Evolutionary conservation across 2,888 invertebrate genomes (phyloP).

Genomic region (Microchrysa polita): DNA sequence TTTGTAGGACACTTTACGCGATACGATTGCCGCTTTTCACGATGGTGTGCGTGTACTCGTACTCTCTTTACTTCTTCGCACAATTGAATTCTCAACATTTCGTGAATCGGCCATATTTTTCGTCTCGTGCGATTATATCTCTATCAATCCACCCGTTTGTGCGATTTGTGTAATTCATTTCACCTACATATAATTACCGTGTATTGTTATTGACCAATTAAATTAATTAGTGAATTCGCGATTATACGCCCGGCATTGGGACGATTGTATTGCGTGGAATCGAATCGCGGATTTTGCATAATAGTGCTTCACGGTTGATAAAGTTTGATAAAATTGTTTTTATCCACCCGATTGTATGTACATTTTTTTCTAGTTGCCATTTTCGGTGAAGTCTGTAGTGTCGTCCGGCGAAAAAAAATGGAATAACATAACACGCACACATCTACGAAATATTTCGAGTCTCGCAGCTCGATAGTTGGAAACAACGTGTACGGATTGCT

Average conservation of each 20-base stretch:
- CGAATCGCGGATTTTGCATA: neutral
- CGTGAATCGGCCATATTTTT: constrained; percentile 34
- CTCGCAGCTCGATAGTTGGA: neutral
- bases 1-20: too few relatives aligned
- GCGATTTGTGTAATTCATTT: neutral
- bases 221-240: too few relatives aligned
- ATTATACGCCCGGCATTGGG: too few relatives aligned
- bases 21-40: too few relatives aligned
- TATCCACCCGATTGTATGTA: too few relatives aligned
- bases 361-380: neutral
- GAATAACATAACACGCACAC: neutral
- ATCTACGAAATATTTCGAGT: neutral
- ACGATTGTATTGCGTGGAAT: neutral
- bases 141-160: neutral
- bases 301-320: too few relatives aligned
- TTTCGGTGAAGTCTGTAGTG: neutral
- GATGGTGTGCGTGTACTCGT: too few relatives aligned
- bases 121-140: constrained; percentile 1
- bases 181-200: constrained; percentile 6
- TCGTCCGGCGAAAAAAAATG: neutral
- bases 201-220: neutral
- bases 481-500: neutral
- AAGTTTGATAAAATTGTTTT: too few relatives aligned
- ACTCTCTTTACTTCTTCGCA: too few relatives aligned
- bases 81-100: too few relatives aligned